Evolutionary conservation across 2,888 invertebrate genomes (phyloP).

Genomic region (Metellina segmentata): DNA sequence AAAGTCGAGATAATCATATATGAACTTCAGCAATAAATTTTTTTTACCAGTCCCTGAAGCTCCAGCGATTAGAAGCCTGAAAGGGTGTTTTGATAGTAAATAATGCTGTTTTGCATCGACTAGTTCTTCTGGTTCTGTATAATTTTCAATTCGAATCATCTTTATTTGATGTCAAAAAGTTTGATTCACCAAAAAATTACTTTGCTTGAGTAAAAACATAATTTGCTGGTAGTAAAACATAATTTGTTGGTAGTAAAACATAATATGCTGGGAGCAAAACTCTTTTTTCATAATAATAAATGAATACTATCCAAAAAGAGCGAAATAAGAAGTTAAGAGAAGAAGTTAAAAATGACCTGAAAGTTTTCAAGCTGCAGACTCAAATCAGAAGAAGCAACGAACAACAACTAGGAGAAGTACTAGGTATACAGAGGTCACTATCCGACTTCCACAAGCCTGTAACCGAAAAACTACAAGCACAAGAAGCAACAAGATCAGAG

Average conservation of each 20-base stretch:
- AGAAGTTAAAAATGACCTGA: background rate
- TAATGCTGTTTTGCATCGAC: background rate
- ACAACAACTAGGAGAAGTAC: background rate
- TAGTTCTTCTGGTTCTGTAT: background rate
- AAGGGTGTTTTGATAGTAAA: background rate
- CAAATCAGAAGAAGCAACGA: background rate
- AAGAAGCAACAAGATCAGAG: background rate
- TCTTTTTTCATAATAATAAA: too few species aligned
- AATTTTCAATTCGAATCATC: background rate
- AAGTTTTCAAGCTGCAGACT: background rate
- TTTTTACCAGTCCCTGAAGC: background rate
- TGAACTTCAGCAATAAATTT: background rate
- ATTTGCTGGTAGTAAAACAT: too few species aligned
- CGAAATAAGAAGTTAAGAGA: background rate
- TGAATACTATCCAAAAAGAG: too few species aligned
- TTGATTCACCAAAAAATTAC: background rate
- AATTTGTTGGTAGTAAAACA: too few species aligned
- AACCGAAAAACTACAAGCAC: background rate
- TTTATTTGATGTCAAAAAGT: too few species aligned
- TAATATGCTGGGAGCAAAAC: too few species aligned
- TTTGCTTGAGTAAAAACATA: background rate
- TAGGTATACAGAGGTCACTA: background rate
- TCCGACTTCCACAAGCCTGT: background rate
- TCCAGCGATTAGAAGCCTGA: background rate
- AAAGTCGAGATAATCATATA: slow-evolving; percentile 20